Conservation (phyloP, 2,888 invertebrate genomes). For the Oligia latruncula region DNA sequence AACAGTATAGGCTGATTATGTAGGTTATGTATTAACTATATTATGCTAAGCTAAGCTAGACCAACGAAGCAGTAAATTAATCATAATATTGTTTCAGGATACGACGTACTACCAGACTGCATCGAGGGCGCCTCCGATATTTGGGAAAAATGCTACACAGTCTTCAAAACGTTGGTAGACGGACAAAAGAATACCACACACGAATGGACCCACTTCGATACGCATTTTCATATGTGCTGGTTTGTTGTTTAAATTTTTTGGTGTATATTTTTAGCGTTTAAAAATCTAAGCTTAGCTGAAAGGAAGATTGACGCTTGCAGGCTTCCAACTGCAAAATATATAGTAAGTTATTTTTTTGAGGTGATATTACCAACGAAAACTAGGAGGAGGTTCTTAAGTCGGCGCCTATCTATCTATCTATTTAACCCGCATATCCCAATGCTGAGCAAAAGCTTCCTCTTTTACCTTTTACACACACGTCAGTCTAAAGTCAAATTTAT, state of each 20-base stretch:
- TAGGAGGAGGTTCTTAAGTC: neutral
- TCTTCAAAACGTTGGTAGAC: conserved; percentile 76
- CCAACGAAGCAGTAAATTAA: neutral
- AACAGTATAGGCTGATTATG: too few species aligned
- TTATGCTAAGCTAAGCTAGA: neutral
- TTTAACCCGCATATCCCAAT: too few species aligned
- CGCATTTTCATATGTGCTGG: conserved; percentile 85
- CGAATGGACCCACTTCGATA: conserved; percentile 84
- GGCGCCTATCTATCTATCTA: neutral
- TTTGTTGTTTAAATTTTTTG: conserved; percentile 57
- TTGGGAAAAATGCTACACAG: conserved; percentile 81
- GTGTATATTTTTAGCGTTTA: neutral
- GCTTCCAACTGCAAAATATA: neutral
- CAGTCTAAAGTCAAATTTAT: too few species aligned
- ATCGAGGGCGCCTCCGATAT: conserved; percentile 71
- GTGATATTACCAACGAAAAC: neutral
- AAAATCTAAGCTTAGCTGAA: neutral
- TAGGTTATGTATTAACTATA: too few species aligned
- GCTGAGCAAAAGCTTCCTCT: too few species aligned
- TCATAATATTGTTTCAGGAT: conserved; percentile 71
- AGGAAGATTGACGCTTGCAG: neutral
- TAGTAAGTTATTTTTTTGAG: neutral
- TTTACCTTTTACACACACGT: too few species aligned
- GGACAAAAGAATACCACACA: conserved; percentile 78
- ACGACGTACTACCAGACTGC: conserved; percentile 73